Evolutionary conservation across 2,113 vertebrate genomes (phyloP).

Genomic region (human): DNA sequence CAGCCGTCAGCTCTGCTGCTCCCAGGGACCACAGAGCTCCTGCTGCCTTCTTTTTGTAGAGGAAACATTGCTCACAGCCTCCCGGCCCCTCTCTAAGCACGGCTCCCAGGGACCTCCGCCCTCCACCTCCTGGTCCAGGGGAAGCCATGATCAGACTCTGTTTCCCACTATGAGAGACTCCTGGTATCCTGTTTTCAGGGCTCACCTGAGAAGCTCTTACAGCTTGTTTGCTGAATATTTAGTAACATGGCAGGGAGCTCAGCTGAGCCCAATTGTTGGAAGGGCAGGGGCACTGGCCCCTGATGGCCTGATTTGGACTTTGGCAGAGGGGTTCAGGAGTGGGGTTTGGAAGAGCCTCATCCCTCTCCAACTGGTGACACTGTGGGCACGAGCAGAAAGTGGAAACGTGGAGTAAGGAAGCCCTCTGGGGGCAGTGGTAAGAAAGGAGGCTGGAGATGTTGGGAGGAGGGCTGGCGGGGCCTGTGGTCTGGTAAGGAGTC

Average conservation of each 20-base stretch:
- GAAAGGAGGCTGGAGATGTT: not conserved
- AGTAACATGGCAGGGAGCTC: not conserved
- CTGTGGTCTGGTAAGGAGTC: fast-evolving
- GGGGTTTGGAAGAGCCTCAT: not conserved
- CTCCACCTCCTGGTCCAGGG: not conserved
- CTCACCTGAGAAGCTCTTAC: not conserved
- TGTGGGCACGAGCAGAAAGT: not conserved
- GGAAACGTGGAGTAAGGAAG: not conserved
- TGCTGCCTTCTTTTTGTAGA: not conserved
- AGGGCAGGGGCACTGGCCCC: not conserved
- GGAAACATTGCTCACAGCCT: not conserved
- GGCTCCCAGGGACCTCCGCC: not conserved
- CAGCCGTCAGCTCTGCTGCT: constrained; percentile 41
- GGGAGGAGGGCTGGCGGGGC: not conserved
- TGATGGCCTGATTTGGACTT: not conserved
- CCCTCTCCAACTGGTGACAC: not conserved
- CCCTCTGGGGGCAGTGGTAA: not conserved
- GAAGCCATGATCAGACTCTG: not conserved
- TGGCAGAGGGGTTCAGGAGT: not conserved
- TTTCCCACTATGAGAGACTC: not conserved
- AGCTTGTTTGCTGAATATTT: not conserved
- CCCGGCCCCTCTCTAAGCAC: not conserved
- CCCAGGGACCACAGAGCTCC: not conserved
- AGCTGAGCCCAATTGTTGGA: not conserved
- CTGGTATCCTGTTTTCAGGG: not conserved